These are phyloP conservation scores for Oncorhynchus keta DNA, from an alignment of 2,113 vertebrate species.

Conservation along the genomic window DNA sequence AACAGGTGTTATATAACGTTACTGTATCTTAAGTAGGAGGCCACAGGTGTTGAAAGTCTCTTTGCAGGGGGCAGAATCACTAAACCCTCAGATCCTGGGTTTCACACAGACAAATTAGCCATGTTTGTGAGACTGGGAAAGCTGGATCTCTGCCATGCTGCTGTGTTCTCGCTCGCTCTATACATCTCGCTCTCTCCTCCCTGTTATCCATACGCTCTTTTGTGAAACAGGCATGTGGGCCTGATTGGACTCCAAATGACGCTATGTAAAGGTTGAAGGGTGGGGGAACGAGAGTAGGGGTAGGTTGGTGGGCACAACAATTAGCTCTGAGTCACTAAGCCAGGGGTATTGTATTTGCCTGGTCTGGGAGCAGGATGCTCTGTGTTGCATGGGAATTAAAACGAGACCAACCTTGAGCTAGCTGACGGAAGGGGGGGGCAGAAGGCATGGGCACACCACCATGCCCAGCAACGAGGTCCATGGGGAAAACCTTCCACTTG, in stretches of 20 bases:
- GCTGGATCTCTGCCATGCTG: slow-evolving; percentile 40
- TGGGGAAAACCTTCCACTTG: not conserved
- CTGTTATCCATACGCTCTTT: slow-evolving; percentile 50
- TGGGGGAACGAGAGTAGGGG: slow-evolving; percentile 5
- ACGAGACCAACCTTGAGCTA: slow-evolving; percentile 45
- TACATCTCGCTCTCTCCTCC: slow-evolving; percentile 27
- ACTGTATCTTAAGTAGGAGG: too few species aligned
- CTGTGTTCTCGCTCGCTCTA: not conserved
- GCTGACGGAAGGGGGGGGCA: slow-evolving; percentile 2
- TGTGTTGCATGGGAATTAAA: slow-evolving; percentile 47
- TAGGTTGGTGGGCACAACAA: slow-evolving; percentile 27
- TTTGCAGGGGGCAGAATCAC: slow-evolving; percentile 4
- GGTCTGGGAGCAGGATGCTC: slow-evolving; percentile 51
- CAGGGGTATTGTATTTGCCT: slow-evolving; percentile 44
- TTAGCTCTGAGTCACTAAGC: slow-evolving; percentile 52
- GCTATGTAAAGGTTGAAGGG: slow-evolving; percentile 42
- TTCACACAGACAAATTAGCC: slow-evolving; percentile 45
- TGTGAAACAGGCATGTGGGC: slow-evolving; percentile 58
- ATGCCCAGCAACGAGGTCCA: not conserved
- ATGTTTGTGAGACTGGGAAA: slow-evolving; percentile 47
- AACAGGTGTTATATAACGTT: too few species aligned
- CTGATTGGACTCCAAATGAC: slow-evolving; percentile 58
- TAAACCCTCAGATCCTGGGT: slow-evolving; percentile 18
- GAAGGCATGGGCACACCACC: not conserved
- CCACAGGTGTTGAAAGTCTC: slow-evolving; percentile 15